Conservation (phyloP, 2,113 vertebrate genomes). For the Pluvianellus socialis region DNA sequence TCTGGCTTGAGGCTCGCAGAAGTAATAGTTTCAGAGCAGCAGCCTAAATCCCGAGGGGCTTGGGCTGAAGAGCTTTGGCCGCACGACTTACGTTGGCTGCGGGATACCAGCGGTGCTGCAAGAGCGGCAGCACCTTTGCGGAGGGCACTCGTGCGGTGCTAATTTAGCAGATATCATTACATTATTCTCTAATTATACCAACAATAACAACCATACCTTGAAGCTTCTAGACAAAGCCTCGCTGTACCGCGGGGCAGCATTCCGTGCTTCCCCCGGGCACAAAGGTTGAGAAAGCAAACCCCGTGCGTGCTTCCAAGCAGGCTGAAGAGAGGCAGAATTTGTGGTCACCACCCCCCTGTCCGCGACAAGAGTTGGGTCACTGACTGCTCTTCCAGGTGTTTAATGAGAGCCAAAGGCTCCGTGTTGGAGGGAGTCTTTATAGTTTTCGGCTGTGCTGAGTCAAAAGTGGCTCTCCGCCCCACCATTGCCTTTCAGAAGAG, state of each 20-base stretch:
- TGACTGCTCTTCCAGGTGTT: background rate
- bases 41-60: background rate
- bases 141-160: background rate
- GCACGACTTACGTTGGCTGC: fast-evolving
- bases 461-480: background rate
- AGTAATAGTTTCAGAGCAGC: background rate
- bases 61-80: background rate
- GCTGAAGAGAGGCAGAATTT: background rate
- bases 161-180: background rate
- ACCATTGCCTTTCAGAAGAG: background rate
- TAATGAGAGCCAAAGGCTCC: background rate
- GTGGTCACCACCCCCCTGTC: background rate
- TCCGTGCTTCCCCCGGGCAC: background rate
- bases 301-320: background rate
- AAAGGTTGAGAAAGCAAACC: background rate
- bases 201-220: background rate
- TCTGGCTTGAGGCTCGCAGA: background rate
- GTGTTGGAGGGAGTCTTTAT: background rate
- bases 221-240: background rate
- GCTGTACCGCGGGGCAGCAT: background rate
- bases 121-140: background rate
- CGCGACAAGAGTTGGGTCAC: background rate
- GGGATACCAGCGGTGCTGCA: background rate
- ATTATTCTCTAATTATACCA: constrained; percentile 30
- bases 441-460: background rate